Percentiles rank a stretch among this genome's conserved stretches.
These are phyloP conservation scores for Hystrix brachyura DNA, from an alignment of 2,113 vertebrate genomes.

Conservation along the genomic window DNA sequence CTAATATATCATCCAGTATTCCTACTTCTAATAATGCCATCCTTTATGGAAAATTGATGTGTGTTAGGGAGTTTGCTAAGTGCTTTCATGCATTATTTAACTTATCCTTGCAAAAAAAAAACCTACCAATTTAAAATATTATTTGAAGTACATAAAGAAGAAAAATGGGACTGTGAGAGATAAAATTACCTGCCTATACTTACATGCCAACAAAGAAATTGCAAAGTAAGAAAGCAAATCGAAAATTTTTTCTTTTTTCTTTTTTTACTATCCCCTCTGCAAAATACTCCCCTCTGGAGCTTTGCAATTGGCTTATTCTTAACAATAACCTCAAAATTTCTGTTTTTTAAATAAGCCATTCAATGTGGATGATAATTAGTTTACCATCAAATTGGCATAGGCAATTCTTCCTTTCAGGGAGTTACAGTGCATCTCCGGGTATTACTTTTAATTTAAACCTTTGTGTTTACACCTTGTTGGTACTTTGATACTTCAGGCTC, in stretches of 20 bases:
- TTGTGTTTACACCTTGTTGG: background rate
- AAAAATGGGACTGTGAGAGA: background rate
- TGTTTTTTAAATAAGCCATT: background rate
- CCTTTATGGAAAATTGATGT: background rate
- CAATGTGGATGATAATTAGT: background rate
- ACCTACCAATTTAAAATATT: background rate
- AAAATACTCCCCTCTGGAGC: background rate
- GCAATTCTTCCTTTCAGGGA: background rate
- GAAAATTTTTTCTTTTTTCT: background rate
- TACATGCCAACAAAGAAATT: background rate
- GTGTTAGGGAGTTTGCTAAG: background rate
- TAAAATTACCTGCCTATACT: background rate
- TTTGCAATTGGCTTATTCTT: background rate
- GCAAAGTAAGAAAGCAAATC: background rate
- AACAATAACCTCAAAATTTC: background rate
- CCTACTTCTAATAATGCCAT: background rate
- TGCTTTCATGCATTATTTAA: conserved; percentile 43
- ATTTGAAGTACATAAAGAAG: background rate
- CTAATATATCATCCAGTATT: background rate
- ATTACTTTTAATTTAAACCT: background rate
- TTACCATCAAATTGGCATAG: background rate
- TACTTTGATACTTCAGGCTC: background rate
- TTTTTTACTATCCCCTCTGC: background rate
- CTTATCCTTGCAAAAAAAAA: background rate
- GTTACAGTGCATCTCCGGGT: background rate